Base-by-base conservation (phyloP, 2,888 invertebrate genomes). In the Netelia virgata region DNA sequence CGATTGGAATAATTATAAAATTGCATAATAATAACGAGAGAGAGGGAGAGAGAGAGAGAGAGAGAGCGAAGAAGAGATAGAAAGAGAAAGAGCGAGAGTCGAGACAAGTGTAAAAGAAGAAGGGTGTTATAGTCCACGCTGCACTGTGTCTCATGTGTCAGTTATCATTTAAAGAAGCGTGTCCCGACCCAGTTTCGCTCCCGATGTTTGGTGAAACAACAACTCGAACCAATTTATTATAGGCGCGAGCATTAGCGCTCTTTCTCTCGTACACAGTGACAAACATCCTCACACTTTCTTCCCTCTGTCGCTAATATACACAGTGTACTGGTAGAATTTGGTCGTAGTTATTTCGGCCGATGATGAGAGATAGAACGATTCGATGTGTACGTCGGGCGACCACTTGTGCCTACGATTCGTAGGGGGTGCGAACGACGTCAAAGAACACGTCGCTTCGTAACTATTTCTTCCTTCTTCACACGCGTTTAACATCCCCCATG, bases 191-290 rank as follows among this genome's bases (percentile, higher is more conserved):
- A 86, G 77, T 86, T 87, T 82, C 73, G 20, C 80, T 69, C 55
- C 76, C 80, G 64, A 81, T 84, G 86, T 87, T 86, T 86, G 81
- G 84, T 81, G 68, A 83, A 86, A 84, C 84, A 86, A 87, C 84
- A 87, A 82, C 83, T 83, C 82, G 53, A 84, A 85, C 81, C 78
- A 84, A 84, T 84, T 85, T 82, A 82, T 86, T 84, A 73, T 66
- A 82, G 77, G 64, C 77, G 53, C 59, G 57, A 59, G 28, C 8
- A 23, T 75, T 84, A 63, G 64, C 61, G 36, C 55, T 76, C 84
- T 50, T 57, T 43, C 53, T 43, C n/a, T 50, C 43, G n/a, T 64
- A 68, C 55, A 11, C 50, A 68, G 3, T 73, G 14, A 18, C 23
- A 53, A 8, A 23, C 23, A 11, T 55, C 16, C 55, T 10, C 28